These are phyloP conservation scores for Vanessa tameamea DNA, from an alignment of 1,140 invertebrate species.

Conservation along the genomic window DNA sequence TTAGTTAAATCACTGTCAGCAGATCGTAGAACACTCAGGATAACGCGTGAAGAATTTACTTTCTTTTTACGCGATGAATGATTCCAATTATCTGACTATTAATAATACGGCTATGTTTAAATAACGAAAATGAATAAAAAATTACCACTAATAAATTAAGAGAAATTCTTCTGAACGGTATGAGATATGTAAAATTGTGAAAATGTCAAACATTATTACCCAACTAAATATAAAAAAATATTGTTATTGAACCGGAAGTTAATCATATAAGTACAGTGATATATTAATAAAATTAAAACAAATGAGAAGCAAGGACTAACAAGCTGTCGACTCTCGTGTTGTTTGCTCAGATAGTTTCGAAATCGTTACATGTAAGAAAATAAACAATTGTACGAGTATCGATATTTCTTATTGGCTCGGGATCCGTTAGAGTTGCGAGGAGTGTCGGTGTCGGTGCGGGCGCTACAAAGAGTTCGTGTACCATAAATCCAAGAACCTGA, in stretches of 20 bases:
- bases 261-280: no score
- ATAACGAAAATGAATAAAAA: neutral
- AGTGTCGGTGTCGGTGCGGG: conserved; percentile 40
- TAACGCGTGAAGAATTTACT: conserved; percentile 10
- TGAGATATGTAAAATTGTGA: no score
- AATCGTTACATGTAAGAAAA: conserved; percentile 17
- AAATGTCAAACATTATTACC: no score
- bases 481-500: conserved; percentile 56
- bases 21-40: conserved; percentile 7
- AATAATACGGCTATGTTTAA: neutral
- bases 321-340: neutral
- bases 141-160: no score
- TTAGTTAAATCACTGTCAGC: conserved; percentile 27
- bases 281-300: neutral
- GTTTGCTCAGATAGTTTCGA: neutral
- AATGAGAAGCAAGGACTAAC: neutral
- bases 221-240: no score
- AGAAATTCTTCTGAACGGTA: no score
- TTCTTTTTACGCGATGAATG: conserved; percentile 13
- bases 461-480: conserved; percentile 63
- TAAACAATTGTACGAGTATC: conserved; percentile 29
- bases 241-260: no score
- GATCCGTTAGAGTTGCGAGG: conserved; percentile 39
- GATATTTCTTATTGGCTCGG: conserved; percentile 40
- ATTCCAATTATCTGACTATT: neutral